Conservation (phyloP, 2,888 invertebrate species). For the Ectemnius lituratus region DNA sequence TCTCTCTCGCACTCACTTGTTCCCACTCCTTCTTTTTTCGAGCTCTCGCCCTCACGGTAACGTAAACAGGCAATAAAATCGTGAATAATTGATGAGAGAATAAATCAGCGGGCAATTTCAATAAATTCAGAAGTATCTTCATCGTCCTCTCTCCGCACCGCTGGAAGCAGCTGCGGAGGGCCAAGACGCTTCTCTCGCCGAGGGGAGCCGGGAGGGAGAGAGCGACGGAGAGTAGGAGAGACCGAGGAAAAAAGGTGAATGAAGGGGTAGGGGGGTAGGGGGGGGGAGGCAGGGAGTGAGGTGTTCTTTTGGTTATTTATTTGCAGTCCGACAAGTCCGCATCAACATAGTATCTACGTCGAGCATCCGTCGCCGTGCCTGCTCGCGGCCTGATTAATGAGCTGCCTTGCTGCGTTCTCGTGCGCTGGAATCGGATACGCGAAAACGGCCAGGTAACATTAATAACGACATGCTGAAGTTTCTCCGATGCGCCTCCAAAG, state of each 20-base stretch:
- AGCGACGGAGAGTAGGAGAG: background rate
- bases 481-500: conserved; percentile 40
- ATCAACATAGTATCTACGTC: conserved; percentile 56
- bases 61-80: conserved; percentile 10
- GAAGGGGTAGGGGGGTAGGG: background rate
- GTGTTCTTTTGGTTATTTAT: conserved; percentile 41
- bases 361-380: conserved; percentile 51
- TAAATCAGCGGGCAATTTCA: conserved; percentile 9
- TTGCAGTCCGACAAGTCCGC: conserved; percentile 50
- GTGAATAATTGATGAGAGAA: conserved; percentile 9
- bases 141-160: background rate
- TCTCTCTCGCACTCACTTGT: background rate
- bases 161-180: too few relatives aligned
- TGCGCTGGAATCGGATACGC: conserved; percentile 56
- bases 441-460: conserved; percentile 57
- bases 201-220: background rate
- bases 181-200: background rate
- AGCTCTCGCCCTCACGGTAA: conserved; percentile 1
- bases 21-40: conserved; percentile 1
- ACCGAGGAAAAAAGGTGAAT: background rate
- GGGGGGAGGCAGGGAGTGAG: background rate
- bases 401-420: conserved; percentile 50
- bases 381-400: conserved; percentile 56
- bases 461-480: conserved; percentile 59
- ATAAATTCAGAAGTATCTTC: conserved; percentile 9